These are phyloP conservation scores for Ectemnius continuus DNA, from an alignment of 2,888 invertebrate species.

Conservation along the genomic window DNA sequence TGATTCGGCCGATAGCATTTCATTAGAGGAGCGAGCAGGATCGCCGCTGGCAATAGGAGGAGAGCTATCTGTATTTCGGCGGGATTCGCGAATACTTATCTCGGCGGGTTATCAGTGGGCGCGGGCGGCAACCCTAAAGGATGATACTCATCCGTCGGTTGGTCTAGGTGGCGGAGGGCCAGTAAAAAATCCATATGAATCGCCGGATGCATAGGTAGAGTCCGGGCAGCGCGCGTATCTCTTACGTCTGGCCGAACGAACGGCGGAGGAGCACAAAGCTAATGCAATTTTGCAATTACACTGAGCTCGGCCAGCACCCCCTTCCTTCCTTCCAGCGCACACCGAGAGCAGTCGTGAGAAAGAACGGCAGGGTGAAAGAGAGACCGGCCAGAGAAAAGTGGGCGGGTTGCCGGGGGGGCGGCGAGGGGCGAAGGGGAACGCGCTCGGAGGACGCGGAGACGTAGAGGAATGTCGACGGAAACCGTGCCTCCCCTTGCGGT, in stretches of 20 bases:
- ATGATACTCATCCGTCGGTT: conserved; percentile 48
- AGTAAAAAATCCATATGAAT: conserved; percentile 62
- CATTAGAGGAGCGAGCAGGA: background rate
- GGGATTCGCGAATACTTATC: conserved; percentile 39
- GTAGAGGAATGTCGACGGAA: conserved; percentile 59
- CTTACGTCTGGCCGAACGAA: conserved; percentile 71
- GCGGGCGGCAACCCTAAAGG: conserved; percentile 36
- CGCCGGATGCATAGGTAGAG: conserved; percentile 57
- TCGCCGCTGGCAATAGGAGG: background rate
- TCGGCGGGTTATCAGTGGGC: background rate
- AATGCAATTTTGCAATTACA: conserved; percentile 75
- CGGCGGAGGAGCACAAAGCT: conserved; percentile 73
- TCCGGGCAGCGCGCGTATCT: conserved; percentile 61
- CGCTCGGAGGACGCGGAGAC: conserved; percentile 33
- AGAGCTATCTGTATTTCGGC: background rate
- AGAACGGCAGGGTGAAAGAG: too few relatives aligned
- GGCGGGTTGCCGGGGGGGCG: too few relatives aligned
- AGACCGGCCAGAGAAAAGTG: too few relatives aligned
- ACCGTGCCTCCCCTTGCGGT: conserved; percentile 43
- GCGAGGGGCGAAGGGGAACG: background rate
- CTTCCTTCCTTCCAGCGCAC: conserved; percentile 5
- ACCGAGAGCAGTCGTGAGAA: too few relatives aligned
- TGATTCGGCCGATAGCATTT: background rate
- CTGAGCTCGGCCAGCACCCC: conserved; percentile 57
- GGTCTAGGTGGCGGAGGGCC: conserved; percentile 19